Evolutionary conservation across 1,140 invertebrate genomes (phyloP).

Genomic region (Drosophila erecta): DNA sequence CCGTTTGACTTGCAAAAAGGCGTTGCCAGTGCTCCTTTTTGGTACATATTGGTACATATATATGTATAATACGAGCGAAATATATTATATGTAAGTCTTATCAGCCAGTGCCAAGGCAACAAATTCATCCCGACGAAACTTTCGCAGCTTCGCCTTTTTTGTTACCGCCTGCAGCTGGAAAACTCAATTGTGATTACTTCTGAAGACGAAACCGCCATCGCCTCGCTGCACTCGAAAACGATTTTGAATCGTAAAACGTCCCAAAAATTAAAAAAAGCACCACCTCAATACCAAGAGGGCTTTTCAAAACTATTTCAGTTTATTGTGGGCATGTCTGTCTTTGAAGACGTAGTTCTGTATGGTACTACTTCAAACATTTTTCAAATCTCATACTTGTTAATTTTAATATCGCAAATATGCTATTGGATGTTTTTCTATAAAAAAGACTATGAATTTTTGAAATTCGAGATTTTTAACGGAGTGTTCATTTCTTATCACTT

Average conservation of each 20-base stretch:
- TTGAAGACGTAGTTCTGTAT: too few relatives aligned
- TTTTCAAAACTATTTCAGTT: too few relatives aligned
- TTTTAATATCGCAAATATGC: background rate
- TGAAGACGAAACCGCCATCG: conserved; percentile 41
- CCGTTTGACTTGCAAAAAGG: conserved; percentile 41
- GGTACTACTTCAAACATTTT: too few relatives aligned
- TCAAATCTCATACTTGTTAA: too few relatives aligned
- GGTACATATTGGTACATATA: background rate
- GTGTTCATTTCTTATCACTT: too few relatives aligned
- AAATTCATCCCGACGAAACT: conserved; percentile 40
- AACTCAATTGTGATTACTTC: conserved; percentile 76
- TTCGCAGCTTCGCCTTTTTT: conserved; percentile 29
- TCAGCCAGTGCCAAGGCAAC: conserved; percentile 39
- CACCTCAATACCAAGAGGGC: too few relatives aligned
- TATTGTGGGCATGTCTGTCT: too few relatives aligned
- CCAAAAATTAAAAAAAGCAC: too few relatives aligned
- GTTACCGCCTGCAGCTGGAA: conserved; percentile 33
- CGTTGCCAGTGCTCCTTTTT: conserved; percentile 38
- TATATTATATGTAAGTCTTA: conserved; percentile 20
- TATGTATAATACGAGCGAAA: background rate
- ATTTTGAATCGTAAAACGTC: conserved; percentile 44
- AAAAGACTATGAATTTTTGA: background rate
- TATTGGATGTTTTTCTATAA: background rate
- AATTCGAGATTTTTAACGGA: background rate
- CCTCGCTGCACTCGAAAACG: conserved; percentile 68